Conservation (phyloP, 1,140 invertebrate genomes). For the Meloidogyne chitwoodi region DNA sequence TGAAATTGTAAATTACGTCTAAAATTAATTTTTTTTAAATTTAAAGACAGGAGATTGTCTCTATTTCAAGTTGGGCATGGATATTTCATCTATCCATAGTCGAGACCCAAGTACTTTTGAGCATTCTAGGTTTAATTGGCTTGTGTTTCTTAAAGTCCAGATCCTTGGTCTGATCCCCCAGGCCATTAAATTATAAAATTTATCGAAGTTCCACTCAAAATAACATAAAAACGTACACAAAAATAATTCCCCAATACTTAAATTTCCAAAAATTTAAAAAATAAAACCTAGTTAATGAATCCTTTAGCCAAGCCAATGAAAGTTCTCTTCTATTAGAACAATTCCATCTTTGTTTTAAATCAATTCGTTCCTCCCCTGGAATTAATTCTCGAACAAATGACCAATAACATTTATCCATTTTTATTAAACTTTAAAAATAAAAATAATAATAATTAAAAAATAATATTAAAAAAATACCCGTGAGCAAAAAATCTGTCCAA, state of each 20-base stretch:
- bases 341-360: constrained; percentile 33
- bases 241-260: neutral
- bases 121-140: no score
- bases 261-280: neutral
- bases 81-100: no score
- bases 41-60: no score
- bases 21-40: no score
- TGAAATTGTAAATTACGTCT: constrained; percentile 36
- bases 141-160: no score
- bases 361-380: constrained; percentile 28
- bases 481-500: constrained; percentile 40
- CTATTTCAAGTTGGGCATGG: no score
- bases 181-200: no score
- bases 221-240: no score
- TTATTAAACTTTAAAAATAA: constrained; percentile 25
- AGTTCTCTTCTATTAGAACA: constrained; percentile 20
- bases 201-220: no score
- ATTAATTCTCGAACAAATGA: constrained; percentile 35
- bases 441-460: neutral
- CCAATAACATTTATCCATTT: constrained; percentile 36
- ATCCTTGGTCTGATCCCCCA: no score
- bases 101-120: no score
- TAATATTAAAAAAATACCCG: constrained; percentile 26
- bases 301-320: constrained; percentile 41
- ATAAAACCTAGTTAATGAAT: constrained; percentile 34